Evolutionary conservation across 37 sponge, comb jelly and placozoan species (phyloP), one percentile per base, ranked within the genome.

Genomic region (Chondrilla cf. caribensis): DNA sequence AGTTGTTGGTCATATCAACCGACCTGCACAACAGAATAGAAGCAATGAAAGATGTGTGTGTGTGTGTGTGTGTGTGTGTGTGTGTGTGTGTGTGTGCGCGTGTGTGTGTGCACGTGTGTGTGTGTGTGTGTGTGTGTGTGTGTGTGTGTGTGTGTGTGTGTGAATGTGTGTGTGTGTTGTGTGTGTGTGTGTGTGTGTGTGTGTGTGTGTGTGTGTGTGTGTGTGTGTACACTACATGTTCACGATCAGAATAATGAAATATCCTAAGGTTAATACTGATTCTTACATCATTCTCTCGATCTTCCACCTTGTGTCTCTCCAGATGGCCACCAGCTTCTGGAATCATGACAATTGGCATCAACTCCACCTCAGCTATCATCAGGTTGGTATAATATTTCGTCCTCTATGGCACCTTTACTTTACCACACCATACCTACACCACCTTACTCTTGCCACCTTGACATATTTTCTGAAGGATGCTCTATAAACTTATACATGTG

Each of bases 1-100:
- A 76, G 51, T 54, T 95, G 42, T 60, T 94, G 26, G 39, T 89
- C 62, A 36, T 71, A 38, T 70, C 58, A 1, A 24, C 76, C 0
- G 82, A 95, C 31, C 78, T 95, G 70, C 28, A 32, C 19, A 77
- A 79, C 44, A 76, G 95, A 78, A 83, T 91, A 25, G 80, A 79
- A 15, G 41, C 26, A 9, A 55, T 91, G 8, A 84, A 84, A 3
- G 78, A 83, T 60, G 93, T 92, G 42, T 28, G 89, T 60, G 31
- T 36, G 55, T 62, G 51, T 15, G 17, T 3, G 11, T 37, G 47
- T 21, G 8, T 3, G 3, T 9, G 25, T 2, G 60, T 59, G 25
- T 26, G 25, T 17, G 57, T 54, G 57, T 17, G 11, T 54, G 57
- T 18, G 15, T 18, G 57, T 54, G 15, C 17, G 57, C 57, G 11